Base-by-base conservation (phyloP, 2,797 vertebrate species). In the Erpetoichthys calabaricus region DNA sequence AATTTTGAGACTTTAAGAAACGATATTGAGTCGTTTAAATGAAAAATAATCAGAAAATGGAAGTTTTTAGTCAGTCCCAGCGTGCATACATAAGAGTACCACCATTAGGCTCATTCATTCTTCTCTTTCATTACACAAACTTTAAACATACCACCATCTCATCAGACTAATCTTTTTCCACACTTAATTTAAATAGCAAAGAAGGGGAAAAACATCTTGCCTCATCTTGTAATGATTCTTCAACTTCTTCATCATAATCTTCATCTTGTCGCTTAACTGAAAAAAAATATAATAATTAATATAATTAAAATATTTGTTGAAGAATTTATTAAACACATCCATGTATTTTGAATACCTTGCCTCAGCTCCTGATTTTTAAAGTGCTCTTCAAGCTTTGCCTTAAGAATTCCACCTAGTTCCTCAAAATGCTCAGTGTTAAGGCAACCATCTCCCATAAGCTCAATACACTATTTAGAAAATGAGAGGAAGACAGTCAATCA, bases 311-410 rank as follows among this genome's bases (percentile, higher is more conserved):
- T 6, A 42, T 25, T 25, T 47, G 45, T 44, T 41, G 51, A 52
- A 45, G 6, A 8, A 6, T 25, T 8, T 42, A 6, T 42, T 41
- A 53, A 44, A 46, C 7, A 59, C 25, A 6, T 5, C 6, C 10
- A 10, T 57, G 2, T 5, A 43, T 7, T 59, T 6, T 6, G 1
- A 10, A 47, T 71, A 98, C 96, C 88, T 60, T 99, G 95, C 73
- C 95, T 79, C 62, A 97, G 75, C 74, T 97, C 92, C 76, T 98
- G 96, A 72, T 99, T 99, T 85, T 99, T 98, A 79, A 99, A 99
- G 76, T 99, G 96, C 75, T 99, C 96, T 75, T 99, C 94, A 50
- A 99, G 82, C 68, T 98, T 99, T 58, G 84, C 87, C 71, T 95
- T 98, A 56, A 99, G 63, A 73, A 98, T 99, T 55, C 90, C 89